These are phyloP conservation scores for Cyclophora punctaria DNA, from an alignment of 2,888 invertebrate species.

Conservation along the genomic window DNA sequence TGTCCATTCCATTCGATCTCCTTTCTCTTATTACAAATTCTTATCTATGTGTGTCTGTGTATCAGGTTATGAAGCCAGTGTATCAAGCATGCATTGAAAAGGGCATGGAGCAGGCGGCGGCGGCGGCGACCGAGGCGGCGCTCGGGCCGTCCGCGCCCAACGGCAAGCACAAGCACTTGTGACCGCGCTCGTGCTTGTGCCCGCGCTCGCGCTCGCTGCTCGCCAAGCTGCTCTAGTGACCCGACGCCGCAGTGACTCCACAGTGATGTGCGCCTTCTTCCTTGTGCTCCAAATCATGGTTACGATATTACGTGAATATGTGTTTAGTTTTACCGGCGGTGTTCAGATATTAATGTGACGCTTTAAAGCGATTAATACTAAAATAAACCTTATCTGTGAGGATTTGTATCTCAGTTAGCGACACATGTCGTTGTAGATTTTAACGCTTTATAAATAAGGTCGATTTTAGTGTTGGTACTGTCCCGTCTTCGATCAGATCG, in stretches of 20 bases:
- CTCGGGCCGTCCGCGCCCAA: slow-evolving; percentile 65
- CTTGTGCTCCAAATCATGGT: neutral
- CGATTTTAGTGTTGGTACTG: too few species aligned
- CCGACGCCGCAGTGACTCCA: neutral
- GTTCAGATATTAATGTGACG: too few species aligned
- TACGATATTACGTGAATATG: too few species aligned
- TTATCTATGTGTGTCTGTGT: neutral
- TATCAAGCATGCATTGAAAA: slow-evolving; percentile 88
- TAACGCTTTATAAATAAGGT: too few species aligned
- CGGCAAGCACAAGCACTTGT: slow-evolving; percentile 78
- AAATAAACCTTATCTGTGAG: too few species aligned
- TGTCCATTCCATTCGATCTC: too few species aligned
- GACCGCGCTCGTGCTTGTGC: slow-evolving; percentile 44
- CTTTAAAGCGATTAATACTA: too few species aligned
- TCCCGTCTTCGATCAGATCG: too few species aligned
- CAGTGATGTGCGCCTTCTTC: neutral
- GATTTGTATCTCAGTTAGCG: too few species aligned
- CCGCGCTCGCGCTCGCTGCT: slow-evolving; percentile 9
- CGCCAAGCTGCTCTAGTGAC: neutral
- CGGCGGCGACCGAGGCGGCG: slow-evolving; percentile 82
- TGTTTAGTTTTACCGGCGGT: too few species aligned
- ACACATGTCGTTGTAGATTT: too few species aligned
- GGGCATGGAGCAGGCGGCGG: slow-evolving; percentile 87
- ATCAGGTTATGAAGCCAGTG: slow-evolving; percentile 86
- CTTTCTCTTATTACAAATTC: neutral